Evolutionary conservation across 2,113 vertebrate species (phyloP).

Genomic region (Corynorhinus townsendii): DNA sequence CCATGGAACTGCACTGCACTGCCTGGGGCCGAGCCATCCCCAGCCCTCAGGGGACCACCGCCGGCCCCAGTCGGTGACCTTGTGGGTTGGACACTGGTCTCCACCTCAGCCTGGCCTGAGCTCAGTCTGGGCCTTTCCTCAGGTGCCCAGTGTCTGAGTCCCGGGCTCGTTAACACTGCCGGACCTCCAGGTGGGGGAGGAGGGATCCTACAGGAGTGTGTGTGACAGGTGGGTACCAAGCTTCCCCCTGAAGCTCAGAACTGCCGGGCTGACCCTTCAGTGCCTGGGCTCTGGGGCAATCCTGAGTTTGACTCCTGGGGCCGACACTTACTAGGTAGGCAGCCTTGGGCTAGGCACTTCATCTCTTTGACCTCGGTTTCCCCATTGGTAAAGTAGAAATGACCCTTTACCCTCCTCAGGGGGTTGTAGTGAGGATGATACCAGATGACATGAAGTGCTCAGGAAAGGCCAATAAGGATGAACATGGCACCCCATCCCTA

Average conservation of each 20-base stretch:
- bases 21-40: rapidly evolving
- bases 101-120: background rate
- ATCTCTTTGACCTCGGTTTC: background rate
- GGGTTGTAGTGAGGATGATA: background rate
- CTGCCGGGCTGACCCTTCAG: background rate
- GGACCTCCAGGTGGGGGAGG: background rate
- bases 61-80: background rate
- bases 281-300: background rate
- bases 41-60: background rate
- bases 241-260: background rate
- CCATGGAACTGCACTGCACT: background rate
- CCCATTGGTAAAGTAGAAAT: background rate
- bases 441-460: background rate
- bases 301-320: background rate
- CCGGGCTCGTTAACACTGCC: background rate
- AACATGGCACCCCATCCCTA: rapidly evolving
- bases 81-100: background rate
- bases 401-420: background rate
- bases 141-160: background rate
- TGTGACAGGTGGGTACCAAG: background rate
- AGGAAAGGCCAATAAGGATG: background rate
- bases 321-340: background rate
- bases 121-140: background rate
- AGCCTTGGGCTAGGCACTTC: background rate
- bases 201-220: too few species aligned